Evolutionary conservation across 2,888 invertebrate species (phyloP).

Genomic region (Drosophila sordidula): DNA sequence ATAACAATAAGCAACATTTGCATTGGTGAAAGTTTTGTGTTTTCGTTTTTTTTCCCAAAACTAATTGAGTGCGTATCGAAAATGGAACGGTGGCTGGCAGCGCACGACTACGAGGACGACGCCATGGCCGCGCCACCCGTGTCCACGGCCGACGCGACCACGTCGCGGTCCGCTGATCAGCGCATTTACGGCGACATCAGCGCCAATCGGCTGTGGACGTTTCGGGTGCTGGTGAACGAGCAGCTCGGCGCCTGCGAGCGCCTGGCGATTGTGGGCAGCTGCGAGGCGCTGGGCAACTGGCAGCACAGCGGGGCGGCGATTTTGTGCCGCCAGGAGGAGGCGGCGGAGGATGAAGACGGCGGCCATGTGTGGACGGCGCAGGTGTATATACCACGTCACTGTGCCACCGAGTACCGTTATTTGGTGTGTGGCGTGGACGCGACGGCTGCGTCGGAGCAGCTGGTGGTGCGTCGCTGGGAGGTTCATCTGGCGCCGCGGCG

Average conservation of each 20-base stretch:
- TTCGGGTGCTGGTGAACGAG: conserved; percentile 86
- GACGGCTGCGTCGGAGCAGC: conserved; percentile 85
- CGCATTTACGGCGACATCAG: conserved; percentile 68
- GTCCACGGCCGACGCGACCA: conserved; percentile 40
- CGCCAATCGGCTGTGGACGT: conserved; percentile 85
- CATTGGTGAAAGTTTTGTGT: conserved; percentile 33
- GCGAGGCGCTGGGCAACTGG: conserved; percentile 90
- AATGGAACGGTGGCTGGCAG: conserved; percentile 89
- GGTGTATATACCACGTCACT: conserved; percentile 88
- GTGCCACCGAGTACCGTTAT: conserved; percentile 91
- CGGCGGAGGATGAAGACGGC: conserved; percentile 84
- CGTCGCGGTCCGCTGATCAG: conserved; percentile 18
- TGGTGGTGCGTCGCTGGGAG: conserved; percentile 92
- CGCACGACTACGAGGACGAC: conserved; percentile 85
- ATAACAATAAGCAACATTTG: conserved; percentile 12
- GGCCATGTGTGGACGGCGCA: conserved; percentile 88
- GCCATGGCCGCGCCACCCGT: conserved; percentile 70
- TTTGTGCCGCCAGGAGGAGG: conserved; percentile 79
- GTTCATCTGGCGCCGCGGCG: conserved; percentile 89
- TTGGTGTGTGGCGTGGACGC: conserved; percentile 89
- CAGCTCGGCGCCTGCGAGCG: conserved; percentile 87
- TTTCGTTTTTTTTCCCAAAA: neutral
- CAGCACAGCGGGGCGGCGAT: conserved; percentile 87
- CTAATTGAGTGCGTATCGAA: conserved; percentile 17
- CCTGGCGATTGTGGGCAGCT: conserved; percentile 90